Percentiles rank a stretch among this genome's conserved stretches.
Evolutionary conservation across 2,797 vertebrate species (phyloP).

Genomic region (Tiaroga cobitis): DNA sequence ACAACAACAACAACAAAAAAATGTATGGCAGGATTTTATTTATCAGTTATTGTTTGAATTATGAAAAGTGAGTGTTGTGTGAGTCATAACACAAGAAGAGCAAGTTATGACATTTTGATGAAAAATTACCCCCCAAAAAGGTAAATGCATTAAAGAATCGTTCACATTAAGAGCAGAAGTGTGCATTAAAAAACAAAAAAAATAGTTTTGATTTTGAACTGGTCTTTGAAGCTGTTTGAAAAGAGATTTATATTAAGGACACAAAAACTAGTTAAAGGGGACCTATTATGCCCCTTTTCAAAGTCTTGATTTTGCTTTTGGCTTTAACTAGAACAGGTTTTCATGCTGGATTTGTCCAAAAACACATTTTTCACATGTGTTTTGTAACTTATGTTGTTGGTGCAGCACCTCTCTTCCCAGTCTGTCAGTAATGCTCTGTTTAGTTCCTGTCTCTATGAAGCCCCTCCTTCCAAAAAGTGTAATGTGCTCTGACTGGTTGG

Average conservation of each 20-base stretch:
- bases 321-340: not conserved
- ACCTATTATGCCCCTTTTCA: not conserved
- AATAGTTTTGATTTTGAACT: not conserved
- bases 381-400: too few species aligned
- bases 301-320: not conserved
- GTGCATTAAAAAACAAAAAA: not conserved
- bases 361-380: not conserved
- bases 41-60: not conserved
- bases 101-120: not conserved
- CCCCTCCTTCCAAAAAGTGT: not conserved
- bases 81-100: not conserved
- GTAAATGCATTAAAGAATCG: not conserved
- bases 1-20: too few species aligned
- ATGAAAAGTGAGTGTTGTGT: not conserved
- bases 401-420: not conserved
- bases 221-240: not conserved
- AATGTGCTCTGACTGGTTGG: not conserved
- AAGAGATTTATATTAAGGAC: not conserved
- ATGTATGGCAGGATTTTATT: not conserved
- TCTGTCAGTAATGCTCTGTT: not conserved
- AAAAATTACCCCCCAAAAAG: not conserved
- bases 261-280: not conserved
- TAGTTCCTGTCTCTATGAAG: not conserved
- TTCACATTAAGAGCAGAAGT: not conserved
- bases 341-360: not conserved